Base-by-base conservation (phyloP, 23 tunicate species). In the Halocynthia aurantium region DNA sequence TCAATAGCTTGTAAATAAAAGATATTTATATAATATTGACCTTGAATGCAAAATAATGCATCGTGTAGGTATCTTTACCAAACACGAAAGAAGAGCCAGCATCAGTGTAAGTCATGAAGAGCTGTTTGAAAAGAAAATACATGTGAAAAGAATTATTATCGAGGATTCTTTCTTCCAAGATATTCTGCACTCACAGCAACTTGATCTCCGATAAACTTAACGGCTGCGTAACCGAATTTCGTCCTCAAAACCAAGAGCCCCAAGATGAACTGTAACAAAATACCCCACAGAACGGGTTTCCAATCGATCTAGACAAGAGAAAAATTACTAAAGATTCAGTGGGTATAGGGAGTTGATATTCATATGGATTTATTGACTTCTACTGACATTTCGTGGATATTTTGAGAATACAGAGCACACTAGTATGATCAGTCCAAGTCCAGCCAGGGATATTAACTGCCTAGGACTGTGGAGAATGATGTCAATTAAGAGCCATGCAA, bases 221-320 rank as follows among this genome's bases (percentile, higher is more conserved):
- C 72, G 8, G 77, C 86, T 11, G 52, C 12, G 58, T 51, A 87
- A 7, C 93, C 93, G 62, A 62, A 69, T 5, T 65, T 62, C n/a
- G 85, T 82, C 21, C 93, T 80, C 2, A 87, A 77, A n/a, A 82
- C 78, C 6, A 87, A 10, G 5, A 87, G 62, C 40, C 93, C 93
- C 7, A 87, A 67, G 52, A 82, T 63, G 53, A 87, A 87, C 67
- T 87, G 93, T 61, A 87, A 50, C 2, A 50, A 58, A 17, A 87
- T 71, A 55, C 93, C 93, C 93, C 93, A 87, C 19, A 87, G 21
- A n/a, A 87, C 93, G 40, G 93, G 83, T 51, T 86, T 55, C 93
- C 93, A 87, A 18, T 73, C 75, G 52, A 86, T 86, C 91, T 86
- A 55, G 50, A n/a, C 22, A 68, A 60, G 2, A 15, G 4, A 15